Evolutionary conservation across 2,113 vertebrate species (phyloP), one percentile per base, ranked within the genome.

Genomic region (Charina bottae): DNA sequence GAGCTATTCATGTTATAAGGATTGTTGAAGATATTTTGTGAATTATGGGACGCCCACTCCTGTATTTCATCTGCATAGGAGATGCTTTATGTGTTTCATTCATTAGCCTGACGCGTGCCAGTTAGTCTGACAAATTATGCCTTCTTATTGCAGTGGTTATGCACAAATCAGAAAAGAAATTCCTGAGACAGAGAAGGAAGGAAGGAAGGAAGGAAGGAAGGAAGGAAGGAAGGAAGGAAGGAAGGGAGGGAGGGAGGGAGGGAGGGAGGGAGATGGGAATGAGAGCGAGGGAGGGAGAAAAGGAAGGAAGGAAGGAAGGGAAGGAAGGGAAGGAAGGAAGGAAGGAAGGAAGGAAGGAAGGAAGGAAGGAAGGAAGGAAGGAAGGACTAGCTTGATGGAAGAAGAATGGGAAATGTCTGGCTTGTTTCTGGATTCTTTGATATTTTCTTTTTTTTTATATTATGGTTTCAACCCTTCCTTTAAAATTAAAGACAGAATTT

Each of bases 221-320:
- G 28, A 1, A 15, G 1, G 1, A 6, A 11, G 9, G 6, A 11
- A 3, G 24, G 11, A 0, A 3, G 2, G 10, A 62, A 4, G 24
- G 1, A 26, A 26, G 24, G 2, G 8, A 26, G 21, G 0, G 7
- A 60, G 8, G 2, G 7, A 62, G 23, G 2, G 24, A 62, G 59
- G 2, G 2, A 26, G 9, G 0, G 7, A 7, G 17, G 0, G 5
- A 62, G 24, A 46, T 5, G 5, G 46, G 6, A 49, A 49, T 49
- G 2, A 49, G 49, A 49, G 4, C 0, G 58, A 60, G 7, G 24
- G 26, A n/a, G 13, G 26, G 28, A 15, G 28, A n/a, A n/a, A 64
- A 28, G 26, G 26, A n/a, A 15, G 13, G n/a, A 17, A 15, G n/a
- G n/a, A 19, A 15, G 28, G 28, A 68, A n/a, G 4, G 13, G 5